These are phyloP conservation scores for Lynx canadensis DNA, from an alignment of 2,113 vertebrate species.

Conservation along the genomic window DNA sequence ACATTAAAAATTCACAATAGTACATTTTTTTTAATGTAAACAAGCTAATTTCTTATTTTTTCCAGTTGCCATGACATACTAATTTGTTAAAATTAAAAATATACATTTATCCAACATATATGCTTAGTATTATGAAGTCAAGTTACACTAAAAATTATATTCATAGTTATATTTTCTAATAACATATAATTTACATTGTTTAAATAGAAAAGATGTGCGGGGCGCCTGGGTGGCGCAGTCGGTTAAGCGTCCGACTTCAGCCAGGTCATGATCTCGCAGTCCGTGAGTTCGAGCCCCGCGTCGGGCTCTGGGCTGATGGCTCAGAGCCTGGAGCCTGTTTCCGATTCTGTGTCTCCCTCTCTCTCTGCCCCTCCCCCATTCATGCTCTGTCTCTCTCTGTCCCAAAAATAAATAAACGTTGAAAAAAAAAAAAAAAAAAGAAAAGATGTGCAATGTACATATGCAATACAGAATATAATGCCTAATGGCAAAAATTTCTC, in stretches of 20 bases:
- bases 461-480: background rate
- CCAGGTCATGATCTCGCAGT: too few species aligned
- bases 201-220: constrained; percentile 19
- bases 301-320: too few species aligned
- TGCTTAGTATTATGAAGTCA: background rate
- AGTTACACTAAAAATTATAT: background rate
- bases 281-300: too few species aligned
- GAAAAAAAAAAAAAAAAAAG: too few species aligned
- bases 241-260: too few species aligned
- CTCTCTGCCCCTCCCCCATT: too few species aligned
- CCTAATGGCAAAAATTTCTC: background rate
- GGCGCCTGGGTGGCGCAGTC: too few species aligned
- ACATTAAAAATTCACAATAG: background rate
- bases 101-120: background rate
- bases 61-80: background rate
- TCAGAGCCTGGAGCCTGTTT: too few species aligned
- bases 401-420: too few species aligned
- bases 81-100: background rate
- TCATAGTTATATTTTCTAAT: constrained; percentile 20
- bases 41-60: background rate
- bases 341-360: too few species aligned
- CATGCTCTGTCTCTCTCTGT: too few species aligned
- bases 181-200: background rate
- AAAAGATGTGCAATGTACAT: background rate
- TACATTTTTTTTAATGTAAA: background rate